Percentiles rank a stretch among this genome's conserved stretches.
Evolutionary conservation across 1,140 invertebrate genomes (phyloP).

Genomic region (Andricus grossulariae): DNA sequence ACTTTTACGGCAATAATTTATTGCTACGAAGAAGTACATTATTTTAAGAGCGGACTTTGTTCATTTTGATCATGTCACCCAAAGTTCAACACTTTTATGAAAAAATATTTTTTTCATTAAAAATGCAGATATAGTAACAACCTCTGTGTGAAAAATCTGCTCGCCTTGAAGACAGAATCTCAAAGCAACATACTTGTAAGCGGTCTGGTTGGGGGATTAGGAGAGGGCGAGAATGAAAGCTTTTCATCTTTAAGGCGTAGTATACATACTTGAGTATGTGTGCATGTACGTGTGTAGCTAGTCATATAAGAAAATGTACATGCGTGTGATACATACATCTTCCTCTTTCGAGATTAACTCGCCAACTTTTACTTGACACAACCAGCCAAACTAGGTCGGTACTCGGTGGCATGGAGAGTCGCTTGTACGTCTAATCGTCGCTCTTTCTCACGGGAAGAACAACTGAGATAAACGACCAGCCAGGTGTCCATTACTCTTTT

Average conservation of each 20-base stretch:
- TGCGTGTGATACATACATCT: conserved; percentile 9
- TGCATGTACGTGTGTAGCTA: neutral
- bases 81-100: too few species aligned
- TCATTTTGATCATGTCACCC: too few species aligned
- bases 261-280: neutral
- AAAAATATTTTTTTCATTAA: neutral
- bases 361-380: conserved; percentile 38
- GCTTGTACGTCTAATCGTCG: conserved; percentile 10
- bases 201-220: neutral
- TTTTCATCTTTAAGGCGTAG: neutral
- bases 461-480: conserved; percentile 21
- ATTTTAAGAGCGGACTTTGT: too few species aligned
- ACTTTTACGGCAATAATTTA: too few species aligned
- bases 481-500: conserved; percentile 15
- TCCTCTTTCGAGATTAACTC: conserved; percentile 28
- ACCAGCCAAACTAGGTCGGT: conserved; percentile 31
- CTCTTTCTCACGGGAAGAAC: conserved; percentile 15
- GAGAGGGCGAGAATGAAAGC: conserved; percentile 13
- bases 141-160: neutral
- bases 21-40: too few species aligned
- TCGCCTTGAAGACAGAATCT: conserved; percentile 5
- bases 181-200: conserved; percentile 27
- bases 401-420: neutral
- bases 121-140: conserved; percentile 3
- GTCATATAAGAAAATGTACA: neutral